Percentiles rank a stretch among this genome's conserved stretches.
These are phyloP conservation scores for Momotus momota DNA, from an alignment of 2,797 vertebrate species.

Conservation along the genomic window DNA sequence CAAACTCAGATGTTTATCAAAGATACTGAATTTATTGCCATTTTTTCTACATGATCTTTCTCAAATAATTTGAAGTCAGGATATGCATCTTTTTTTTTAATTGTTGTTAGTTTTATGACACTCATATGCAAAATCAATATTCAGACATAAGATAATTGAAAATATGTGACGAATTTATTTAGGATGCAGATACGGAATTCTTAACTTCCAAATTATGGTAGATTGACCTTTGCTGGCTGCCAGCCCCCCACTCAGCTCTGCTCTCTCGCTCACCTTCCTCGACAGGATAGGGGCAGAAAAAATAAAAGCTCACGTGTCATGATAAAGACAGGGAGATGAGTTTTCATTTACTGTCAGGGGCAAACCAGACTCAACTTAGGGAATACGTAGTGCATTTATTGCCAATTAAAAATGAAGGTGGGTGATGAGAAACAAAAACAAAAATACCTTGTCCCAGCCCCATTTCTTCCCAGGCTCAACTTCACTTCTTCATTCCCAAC, in stretches of 20 bases:
- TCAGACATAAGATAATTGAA: not conserved
- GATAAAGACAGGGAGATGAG: not conserved
- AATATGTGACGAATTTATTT: not conserved
- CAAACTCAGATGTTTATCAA: not conserved
- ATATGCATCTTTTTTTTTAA: not conserved
- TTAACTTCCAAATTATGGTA: not conserved
- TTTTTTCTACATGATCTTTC: not conserved
- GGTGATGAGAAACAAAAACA: not conserved
- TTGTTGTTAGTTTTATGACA: not conserved
- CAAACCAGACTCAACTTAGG: not conserved
- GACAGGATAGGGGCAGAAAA: not conserved
- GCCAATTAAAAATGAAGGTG: not conserved
- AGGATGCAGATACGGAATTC: not conserved
- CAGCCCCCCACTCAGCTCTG: not conserved
- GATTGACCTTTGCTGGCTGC: not conserved
- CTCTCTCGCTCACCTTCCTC: not conserved
- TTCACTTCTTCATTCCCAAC: not conserved
- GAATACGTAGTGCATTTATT: not conserved
- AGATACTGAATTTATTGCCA: not conserved
- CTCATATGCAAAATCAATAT: not conserved
- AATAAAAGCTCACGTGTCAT: not conserved
- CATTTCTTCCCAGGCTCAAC: not conserved
- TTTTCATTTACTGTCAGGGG: fast-evolving
- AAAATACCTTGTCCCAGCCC: not conserved
- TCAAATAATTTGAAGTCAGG: not conserved